These are phyloP conservation scores for Parnassius mnemosyne DNA, from an alignment of 2,888 invertebrate species.

Conservation along the genomic window DNA sequence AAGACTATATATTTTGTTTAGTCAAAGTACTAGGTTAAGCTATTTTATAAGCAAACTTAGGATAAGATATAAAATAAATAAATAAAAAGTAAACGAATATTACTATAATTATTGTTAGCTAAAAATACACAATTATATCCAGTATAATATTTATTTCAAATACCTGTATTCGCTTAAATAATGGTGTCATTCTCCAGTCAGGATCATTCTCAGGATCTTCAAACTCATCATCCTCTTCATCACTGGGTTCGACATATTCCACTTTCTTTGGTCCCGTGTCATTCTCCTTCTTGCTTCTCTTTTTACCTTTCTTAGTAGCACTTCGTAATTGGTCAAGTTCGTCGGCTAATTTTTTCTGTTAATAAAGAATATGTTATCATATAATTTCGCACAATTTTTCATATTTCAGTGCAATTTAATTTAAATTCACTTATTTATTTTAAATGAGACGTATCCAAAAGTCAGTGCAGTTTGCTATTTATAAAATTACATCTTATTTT, in stretches of 20 bases:
- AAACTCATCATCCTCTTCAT: conserved; percentile 61
- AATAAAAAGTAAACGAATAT: background rate
- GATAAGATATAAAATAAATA: background rate
- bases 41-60: no score
- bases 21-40: no score
- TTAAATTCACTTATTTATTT: no score
- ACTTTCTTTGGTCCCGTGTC: conserved; percentile 40
- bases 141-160: background rate
- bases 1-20: no score
- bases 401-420: no score
- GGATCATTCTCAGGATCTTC: conserved; percentile 78
- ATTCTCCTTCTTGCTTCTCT: conserved; percentile 47
- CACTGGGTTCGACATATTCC: conserved; percentile 56
- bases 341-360: conserved; percentile 64
- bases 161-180: conserved; percentile 76
- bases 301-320: conserved; percentile 45
- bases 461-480: no score
- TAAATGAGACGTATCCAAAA: no score
- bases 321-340: conserved; percentile 61
- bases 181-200: conserved; percentile 85
- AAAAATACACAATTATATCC: background rate
- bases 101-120: background rate
- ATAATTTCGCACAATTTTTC: no score
- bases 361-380: conserved; percentile 16
- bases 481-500: no score